Evolutionary conservation across 1,140 invertebrate species (phyloP).

Genomic region (Drosophila kikkawai): DNA sequence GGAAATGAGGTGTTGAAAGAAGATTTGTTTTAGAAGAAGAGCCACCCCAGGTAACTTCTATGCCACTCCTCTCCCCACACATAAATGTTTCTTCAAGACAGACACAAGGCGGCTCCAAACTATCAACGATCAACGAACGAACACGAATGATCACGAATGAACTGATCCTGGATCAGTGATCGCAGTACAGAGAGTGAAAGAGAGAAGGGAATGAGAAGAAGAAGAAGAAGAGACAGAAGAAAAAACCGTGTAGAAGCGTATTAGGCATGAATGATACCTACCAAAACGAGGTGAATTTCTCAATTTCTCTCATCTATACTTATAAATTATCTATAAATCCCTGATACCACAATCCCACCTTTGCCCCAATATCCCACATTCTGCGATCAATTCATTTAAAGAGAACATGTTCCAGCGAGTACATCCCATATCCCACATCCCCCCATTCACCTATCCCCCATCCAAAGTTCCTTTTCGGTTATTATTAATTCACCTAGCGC

Average conservation of each 20-base stretch:
- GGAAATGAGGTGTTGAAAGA: not conserved
- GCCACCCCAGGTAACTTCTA: slow-evolving; percentile 77
- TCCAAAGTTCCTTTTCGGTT: slow-evolving; percentile 5
- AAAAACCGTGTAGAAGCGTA: slow-evolving; percentile 59
- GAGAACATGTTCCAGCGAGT: not conserved
- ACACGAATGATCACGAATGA: slow-evolving; percentile 6
- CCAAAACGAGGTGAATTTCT: slow-evolving; percentile 75
- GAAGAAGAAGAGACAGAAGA: slow-evolving; percentile 13
- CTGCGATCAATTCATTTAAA: not conserved
- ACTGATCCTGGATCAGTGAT: slow-evolving; percentile 7
- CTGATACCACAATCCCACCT: not conserved
- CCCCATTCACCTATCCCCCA: not conserved
- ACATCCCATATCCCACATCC: not conserved
- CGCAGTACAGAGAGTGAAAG: slow-evolving; percentile 11
- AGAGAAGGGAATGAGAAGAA: slow-evolving; percentile 6
- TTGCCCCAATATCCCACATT: not conserved
- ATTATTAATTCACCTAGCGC: slow-evolving; percentile 19
- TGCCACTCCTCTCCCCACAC: slow-evolving; percentile 60
- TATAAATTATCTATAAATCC: slow-evolving; percentile 33
- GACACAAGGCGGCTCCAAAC: slow-evolving; percentile 36
- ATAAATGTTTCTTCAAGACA: slow-evolving; percentile 80
- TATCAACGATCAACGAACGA: slow-evolving; percentile 39
- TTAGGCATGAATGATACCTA: slow-evolving; percentile 53
- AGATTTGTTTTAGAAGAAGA: slow-evolving; percentile 36
- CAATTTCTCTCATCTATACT: slow-evolving; percentile 58